These are phyloP conservation scores for Machimus rusticus DNA, from an alignment of 2,888 invertebrate genomes.

Conservation along the genomic window DNA sequence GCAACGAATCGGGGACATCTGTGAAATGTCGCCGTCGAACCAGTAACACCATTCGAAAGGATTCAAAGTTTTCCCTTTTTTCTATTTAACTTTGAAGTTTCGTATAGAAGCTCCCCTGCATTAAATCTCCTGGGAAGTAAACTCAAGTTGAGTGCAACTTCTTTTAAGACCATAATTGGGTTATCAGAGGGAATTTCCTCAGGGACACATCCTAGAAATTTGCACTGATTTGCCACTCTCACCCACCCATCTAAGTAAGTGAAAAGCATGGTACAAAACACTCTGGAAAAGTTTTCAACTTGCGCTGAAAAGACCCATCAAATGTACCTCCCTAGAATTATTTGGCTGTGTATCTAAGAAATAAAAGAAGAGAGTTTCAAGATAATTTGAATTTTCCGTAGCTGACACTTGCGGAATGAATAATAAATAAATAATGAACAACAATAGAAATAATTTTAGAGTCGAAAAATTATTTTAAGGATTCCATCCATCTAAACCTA, in stretches of 20 bases:
- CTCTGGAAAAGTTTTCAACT: slow-evolving; percentile 9
- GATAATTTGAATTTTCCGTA: not conserved
- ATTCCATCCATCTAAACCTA: not conserved
- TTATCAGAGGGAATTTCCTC: slow-evolving; percentile 15
- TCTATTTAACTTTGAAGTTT: not conserved
- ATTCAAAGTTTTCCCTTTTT: not conserved
- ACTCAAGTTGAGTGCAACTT: slow-evolving; percentile 15
- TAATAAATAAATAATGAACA: not conserved
- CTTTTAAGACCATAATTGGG: slow-evolving; percentile 1
- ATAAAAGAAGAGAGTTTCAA: not conserved
- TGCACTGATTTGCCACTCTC: not conserved
- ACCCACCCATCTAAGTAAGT: not conserved
- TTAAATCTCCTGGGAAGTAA: not conserved
- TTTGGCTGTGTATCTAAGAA: not conserved
- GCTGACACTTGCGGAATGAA: not conserved
- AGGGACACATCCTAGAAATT: not conserved
- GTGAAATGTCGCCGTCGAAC: not conserved
- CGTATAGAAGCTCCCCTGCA: not conserved
- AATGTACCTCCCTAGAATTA: not conserved
- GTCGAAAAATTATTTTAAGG: not conserved
- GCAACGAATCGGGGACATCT: not conserved
- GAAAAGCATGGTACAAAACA: slow-evolving; percentile 3
- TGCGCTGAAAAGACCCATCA: slow-evolving; percentile 10
- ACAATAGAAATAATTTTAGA: not conserved
- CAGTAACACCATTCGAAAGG: not conserved